Evolutionary conservation across 2,797 vertebrate species (phyloP), one percentile per base, ranked within the genome.

Genomic region (Chaunax sp.): DNA sequence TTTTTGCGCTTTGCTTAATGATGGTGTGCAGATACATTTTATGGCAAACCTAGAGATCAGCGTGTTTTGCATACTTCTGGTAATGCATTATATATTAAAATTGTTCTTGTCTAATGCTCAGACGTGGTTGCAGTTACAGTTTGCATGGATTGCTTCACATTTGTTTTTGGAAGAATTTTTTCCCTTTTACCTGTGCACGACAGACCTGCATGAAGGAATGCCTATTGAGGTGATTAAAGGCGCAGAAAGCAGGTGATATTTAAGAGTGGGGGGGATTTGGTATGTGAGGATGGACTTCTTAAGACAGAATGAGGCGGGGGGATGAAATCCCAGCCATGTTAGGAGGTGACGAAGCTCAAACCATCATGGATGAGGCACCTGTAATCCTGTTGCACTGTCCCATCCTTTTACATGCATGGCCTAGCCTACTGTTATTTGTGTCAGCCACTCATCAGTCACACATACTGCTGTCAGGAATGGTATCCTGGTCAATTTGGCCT

Each of bases 151-250:
- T 76, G 78, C 88, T 87, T 88, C 79, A 85, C 84, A 52, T 81
- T 89, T 85, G 80, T 81, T 83, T 80, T 54, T 69, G 76, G 54
- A 75, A 60, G 81, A n/a, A n/a, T n/a, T 72, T 71, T 78, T 81
- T 74, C 80, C 75, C 60, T 78, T 82, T 84, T 86, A 89, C 88
- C 85, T 84, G 79, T 80, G 84, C 82, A 82, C 55, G 60, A 80
- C 65, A 80, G 79, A 90, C 89, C 76, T 89, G 91, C 91, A 91
- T 83, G 84, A 92, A 93, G 89, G 91, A 93, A 92, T 92, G 87
- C 64, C 70, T 70, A 57, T 51, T 77, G 77, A 80, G 63, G 83
- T 88, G 85, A 89, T 89, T 90, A 90, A 87, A 91, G 90, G 92
- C 90, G 83, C 76, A 77, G 82, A 87, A 69, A 86, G 83, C 85